Evolutionary conservation across 2,797 vertebrate species (phyloP).

Genomic region (Vultur gryphus): DNA sequence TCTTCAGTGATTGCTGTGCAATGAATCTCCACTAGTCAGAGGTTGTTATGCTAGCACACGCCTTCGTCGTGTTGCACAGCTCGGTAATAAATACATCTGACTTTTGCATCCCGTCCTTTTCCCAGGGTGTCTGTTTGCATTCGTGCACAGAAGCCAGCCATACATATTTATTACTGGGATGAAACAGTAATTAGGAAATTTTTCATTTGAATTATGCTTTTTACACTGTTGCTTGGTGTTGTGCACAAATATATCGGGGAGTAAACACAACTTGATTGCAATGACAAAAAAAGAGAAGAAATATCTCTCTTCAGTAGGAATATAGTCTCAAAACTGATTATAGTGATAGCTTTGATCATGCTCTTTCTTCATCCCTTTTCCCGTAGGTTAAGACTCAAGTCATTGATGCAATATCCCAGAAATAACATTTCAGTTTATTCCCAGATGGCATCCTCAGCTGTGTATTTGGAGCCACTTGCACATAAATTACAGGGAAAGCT

Average conservation of each 20-base stretch:
- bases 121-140: background rate
- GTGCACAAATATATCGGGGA: background rate
- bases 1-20: background rate
- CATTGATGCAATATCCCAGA: slow-evolving; percentile 24
- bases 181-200: slow-evolving; percentile 19
- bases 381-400: background rate
- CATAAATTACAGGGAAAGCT: slow-evolving; percentile 47
- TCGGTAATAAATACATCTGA: background rate
- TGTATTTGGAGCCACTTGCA: background rate
- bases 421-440: slow-evolving; percentile 36
- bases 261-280: background rate
- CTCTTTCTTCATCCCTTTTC: slow-evolving; percentile 29
- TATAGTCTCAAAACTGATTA: slow-evolving; percentile 7
- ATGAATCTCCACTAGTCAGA: background rate
- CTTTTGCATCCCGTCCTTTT: background rate
- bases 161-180: background rate
- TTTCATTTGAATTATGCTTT: background rate
- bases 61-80: background rate
- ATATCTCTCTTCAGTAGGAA: background rate
- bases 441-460: background rate
- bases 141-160: background rate
- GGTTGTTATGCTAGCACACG: background rate
- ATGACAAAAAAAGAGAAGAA: background rate
- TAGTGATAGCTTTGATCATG: background rate
- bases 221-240: background rate